These are phyloP conservation scores for Teleopsis dalmanni DNA, from an alignment of 1,140 invertebrate species.

Conservation along the genomic window DNA sequence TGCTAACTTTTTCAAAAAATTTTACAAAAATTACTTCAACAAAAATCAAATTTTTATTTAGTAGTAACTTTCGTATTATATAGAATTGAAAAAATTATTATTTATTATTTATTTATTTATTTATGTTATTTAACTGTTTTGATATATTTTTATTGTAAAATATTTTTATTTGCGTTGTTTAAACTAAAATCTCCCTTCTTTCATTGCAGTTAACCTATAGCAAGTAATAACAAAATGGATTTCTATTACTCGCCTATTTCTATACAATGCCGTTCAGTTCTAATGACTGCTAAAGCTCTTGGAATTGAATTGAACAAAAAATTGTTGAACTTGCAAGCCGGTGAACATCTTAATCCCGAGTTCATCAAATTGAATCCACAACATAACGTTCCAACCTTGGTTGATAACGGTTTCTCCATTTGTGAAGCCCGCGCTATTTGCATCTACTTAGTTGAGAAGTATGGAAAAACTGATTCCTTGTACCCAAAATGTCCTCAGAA, in stretches of 20 bases:
- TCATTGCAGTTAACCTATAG: too few species aligned
- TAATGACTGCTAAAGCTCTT: slow-evolving; percentile 58
- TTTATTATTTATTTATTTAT: not conserved
- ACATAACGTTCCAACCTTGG: slow-evolving; percentile 57
- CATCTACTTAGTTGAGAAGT: slow-evolving; percentile 58
- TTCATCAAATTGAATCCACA: slow-evolving; percentile 53
- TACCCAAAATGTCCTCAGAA: slow-evolving; percentile 59
- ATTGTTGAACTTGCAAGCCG: slow-evolving; percentile 52
- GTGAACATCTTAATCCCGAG: slow-evolving; percentile 61
- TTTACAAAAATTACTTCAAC: too few species aligned
- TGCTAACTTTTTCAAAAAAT: too few species aligned
- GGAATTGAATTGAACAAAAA: slow-evolving; percentile 66
- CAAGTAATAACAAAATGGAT: slow-evolving; percentile 22
- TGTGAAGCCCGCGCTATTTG: slow-evolving; percentile 65
- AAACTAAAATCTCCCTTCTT: too few species aligned
- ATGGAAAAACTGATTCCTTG: slow-evolving; percentile 56
- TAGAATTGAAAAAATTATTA: too few species aligned
- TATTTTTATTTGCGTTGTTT: not conserved
- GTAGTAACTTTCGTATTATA: too few species aligned
- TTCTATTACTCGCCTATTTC: slow-evolving; percentile 63
- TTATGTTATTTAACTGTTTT: not conserved
- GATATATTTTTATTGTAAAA: not conserved
- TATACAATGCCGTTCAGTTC: slow-evolving; percentile 59
- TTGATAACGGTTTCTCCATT: slow-evolving; percentile 57
- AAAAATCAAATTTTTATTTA: too few species aligned